Base-by-base conservation (phyloP, 2,888 invertebrate species). In the Chesias legatella region DNA sequence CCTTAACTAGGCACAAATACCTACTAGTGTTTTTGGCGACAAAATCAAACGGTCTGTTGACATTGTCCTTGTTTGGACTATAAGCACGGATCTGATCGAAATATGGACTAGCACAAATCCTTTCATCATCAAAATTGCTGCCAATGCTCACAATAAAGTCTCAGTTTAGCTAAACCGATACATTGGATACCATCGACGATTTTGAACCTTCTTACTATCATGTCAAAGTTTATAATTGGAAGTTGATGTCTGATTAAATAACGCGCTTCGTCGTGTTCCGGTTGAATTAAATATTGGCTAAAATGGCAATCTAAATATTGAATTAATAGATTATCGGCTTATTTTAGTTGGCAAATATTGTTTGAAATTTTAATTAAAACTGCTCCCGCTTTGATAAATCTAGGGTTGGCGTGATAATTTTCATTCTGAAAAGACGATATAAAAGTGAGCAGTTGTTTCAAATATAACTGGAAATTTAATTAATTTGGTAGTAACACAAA, bases 111-210 rank as follows among this genome's bases (percentile, higher is more conserved):
- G 10, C 34, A 35, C 43, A 43, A 45, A 43, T 47, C 34, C 39
- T 38, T 33, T 29, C 37, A 49, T 48, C 50, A 53, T 47, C 51
- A 44, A 49, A 51, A 47, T 35, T 36, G 47, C 20, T 49, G 47
- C 51, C 51, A 51, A 48, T 28, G 37, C 48, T 43, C 30, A 43
- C 43, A 40, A 35, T n/a, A 27, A 6, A 30, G 3, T 24, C 5
- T 6, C 1, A 25, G 23, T 26, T 24, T 7, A 21, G 30, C 21
- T n/a, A n/a, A 33, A 10, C 26, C 36, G 10, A n/a, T 24, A 43
- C 9, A n/a, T 22, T 9, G 30, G 7, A 10, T 40, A 7, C 13
- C 31, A 37, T 6, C 26, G 17, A 30, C 21, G 25, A 33, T 6
- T 46, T 33, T 41, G 28, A 39, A 37, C 47, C 22, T 21, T 49